A percentile compares a stretch with the other conserved stretches of the same genome.
phyloP scores from a whole-genome alignment of 2,113 vertebrate genomes.

The Mormoops blainvillei region DNA sequence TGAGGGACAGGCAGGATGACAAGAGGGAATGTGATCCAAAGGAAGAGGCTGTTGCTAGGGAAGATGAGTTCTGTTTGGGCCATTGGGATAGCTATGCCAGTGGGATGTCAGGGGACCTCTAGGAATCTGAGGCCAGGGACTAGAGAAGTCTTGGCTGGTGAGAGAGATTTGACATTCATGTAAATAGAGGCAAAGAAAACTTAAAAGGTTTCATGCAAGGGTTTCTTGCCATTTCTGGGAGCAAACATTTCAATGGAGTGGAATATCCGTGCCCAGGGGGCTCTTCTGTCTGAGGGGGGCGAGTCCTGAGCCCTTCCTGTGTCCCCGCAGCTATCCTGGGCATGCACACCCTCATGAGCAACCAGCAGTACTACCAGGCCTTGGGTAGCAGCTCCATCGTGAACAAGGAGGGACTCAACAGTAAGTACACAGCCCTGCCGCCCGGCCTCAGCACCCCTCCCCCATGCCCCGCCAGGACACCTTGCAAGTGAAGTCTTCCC shows the following conservation, averaged over 20 bases:
- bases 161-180: background rate
- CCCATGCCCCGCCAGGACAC: fast-evolving
- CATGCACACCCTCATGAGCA: conserved; percentile 99
- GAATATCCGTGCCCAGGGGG: background rate
- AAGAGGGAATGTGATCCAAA: background rate
- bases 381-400: conserved; percentile 96
- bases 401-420: conserved; percentile 99
- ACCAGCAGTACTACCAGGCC: conserved; percentile 98
- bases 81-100: background rate
- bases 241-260: background rate
- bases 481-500: background rate
- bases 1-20: background rate
- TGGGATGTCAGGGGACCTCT: background rate
- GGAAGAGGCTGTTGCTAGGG: background rate
- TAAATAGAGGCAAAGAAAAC: background rate
- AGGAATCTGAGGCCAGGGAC: background rate
- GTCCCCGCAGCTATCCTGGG: conserved; percentile 91
- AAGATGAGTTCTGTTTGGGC: background rate
- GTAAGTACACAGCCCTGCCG: conserved; percentile 80
- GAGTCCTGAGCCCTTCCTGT: background rate
- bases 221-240: background rate
- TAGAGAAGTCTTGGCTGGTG: background rate
- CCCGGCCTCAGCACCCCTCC: too few relatives aligned
- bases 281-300: background rate
- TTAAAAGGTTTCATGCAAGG: background rate